Evolutionary conservation across 1,140 invertebrate species (phyloP), one percentile per base, ranked within the genome.

Genomic region (Caenorhabditis elegans): DNA sequence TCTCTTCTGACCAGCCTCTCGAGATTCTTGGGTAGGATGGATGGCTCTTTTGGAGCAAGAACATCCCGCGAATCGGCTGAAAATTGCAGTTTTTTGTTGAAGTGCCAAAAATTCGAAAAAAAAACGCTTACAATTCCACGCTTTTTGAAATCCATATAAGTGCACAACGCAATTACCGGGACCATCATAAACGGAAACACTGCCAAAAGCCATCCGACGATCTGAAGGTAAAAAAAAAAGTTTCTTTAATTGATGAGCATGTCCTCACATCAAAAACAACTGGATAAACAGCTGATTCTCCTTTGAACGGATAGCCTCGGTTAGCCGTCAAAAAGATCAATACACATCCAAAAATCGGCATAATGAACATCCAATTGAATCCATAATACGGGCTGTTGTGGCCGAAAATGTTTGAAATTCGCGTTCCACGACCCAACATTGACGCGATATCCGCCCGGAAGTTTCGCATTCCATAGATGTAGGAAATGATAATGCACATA

Each of bases 31-130:
- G 34, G 39, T 70, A 70, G 2, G 60, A 70, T 5, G 39, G 34
- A n/a, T 70, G 60, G 13, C 43, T 31, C 3, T 70, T 70, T 70
- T 70, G 60, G 28, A 70, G 60, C 60, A 70, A 39, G 13, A 70
- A 70, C 5, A 43, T 6, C 3, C 34, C 22, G 36, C 43, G 34
- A 43, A 13, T 8, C 34, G 36, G 28, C 34, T 13, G 17, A 60
- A 60, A 17, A 6, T 1, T n/a, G n/a, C n/a, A n/a, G n/a, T n/a
- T n/a, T n/a, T n/a, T n/a, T n/a, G n/a, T n/a, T n/a, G n/a, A 17
- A 6, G 34, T 8, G 17, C 1, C 11, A 34, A 4, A 17, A 34
- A 34, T 34, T 17, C 3, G 3, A 0, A 34, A 36, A 60, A 53
- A 13, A n/a, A 10, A 6, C 24, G 26, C 55, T 34, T n/a, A 60